These are phyloP conservation scores for Discoglossus pictus DNA, from an alignment of 2,797 vertebrate species.

Conservation along the genomic window DNA sequence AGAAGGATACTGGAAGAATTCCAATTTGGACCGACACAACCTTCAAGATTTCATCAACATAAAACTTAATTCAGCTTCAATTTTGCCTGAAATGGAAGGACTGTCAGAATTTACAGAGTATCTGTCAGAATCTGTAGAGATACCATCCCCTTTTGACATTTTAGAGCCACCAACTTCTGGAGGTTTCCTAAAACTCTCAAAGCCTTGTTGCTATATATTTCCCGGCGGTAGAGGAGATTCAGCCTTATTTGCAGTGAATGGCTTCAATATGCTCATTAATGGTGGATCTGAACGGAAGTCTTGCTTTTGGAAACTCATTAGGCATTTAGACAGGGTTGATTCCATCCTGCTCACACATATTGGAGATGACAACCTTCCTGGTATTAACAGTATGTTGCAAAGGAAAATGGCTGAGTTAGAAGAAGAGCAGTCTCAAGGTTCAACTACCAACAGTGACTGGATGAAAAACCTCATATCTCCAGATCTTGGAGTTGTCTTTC, in stretches of 20 bases:
- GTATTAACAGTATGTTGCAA: conserved; percentile 95
- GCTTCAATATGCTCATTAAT: conserved; percentile 97
- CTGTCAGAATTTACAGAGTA: conserved; percentile 98
- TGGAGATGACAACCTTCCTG: conserved; percentile 92
- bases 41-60: conserved; percentile 98
- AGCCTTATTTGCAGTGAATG: conserved; percentile 94
- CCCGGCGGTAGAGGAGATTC: conserved; percentile 92
- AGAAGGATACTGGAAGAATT: conserved; percentile 97
- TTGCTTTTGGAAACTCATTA: conserved; percentile 97
- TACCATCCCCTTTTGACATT: conserved; percentile 93
- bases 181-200: conserved; percentile 95
- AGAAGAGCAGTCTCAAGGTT: conserved; percentile 94
- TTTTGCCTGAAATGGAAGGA: conserved; percentile 96
- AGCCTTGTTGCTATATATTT: conserved; percentile 98
- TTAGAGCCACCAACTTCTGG: conserved; percentile 93
- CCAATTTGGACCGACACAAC: conserved; percentile 95
- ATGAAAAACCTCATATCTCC: conserved; percentile 98
- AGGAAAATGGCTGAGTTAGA: conserved; percentile 90
- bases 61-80: conserved; percentile 88
- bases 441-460: conserved; percentile 93
- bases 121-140: conserved; percentile 94
- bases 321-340: conserved; percentile 93
- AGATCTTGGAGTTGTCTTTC: conserved; percentile 92
- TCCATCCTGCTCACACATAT: conserved; percentile 95
- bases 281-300: conserved; percentile 94